Evolutionary conservation across 2,797 vertebrate species (phyloP).

Genomic region (Eleutherodactylus coqui): DNA sequence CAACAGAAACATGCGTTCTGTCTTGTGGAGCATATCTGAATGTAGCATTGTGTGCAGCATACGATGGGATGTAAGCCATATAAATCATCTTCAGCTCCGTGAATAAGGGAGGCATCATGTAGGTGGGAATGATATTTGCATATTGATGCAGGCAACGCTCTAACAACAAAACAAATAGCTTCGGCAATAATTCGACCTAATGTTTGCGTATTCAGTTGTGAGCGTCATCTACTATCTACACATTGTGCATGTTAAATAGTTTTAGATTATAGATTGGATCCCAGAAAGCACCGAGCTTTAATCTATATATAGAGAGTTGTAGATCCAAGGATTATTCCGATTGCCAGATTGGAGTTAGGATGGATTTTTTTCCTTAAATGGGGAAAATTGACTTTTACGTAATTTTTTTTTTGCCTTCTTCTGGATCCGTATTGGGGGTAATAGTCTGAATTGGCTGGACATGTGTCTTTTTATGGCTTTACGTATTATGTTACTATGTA

Average conservation of each 20-base stretch:
- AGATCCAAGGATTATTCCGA: too few species aligned
- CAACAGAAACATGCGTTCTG: not conserved
- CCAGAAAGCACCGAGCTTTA: not conserved
- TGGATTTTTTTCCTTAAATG: too few species aligned
- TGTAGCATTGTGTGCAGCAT: not conserved
- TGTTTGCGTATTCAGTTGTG: not conserved
- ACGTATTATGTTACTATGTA: too few species aligned
- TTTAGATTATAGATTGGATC: constrained; percentile 5
- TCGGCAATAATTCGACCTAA: constrained; percentile 11
- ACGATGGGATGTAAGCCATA: constrained; percentile 26
- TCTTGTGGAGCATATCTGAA: not conserved
- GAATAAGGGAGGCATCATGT: constrained; percentile 46
- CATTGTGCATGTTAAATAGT: not conserved
- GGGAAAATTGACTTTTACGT: too few species aligned
- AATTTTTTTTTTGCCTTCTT: too few species aligned
- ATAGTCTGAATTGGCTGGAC: too few species aligned
- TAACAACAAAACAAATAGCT: constrained; percentile 5
- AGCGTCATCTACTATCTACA: not conserved
- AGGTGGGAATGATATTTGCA: constrained; percentile 27
- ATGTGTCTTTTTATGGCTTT: too few species aligned
- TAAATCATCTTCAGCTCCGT: constrained; percentile 37
- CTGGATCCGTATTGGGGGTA: too few species aligned
- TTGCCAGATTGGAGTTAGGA: too few species aligned
- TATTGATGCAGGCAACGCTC: constrained; percentile 27
- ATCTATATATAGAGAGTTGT: too few species aligned